These are phyloP conservation scores for Stenodera caucasica DNA, from an alignment of 2,888 invertebrate genomes.

Conservation along the genomic window DNA sequence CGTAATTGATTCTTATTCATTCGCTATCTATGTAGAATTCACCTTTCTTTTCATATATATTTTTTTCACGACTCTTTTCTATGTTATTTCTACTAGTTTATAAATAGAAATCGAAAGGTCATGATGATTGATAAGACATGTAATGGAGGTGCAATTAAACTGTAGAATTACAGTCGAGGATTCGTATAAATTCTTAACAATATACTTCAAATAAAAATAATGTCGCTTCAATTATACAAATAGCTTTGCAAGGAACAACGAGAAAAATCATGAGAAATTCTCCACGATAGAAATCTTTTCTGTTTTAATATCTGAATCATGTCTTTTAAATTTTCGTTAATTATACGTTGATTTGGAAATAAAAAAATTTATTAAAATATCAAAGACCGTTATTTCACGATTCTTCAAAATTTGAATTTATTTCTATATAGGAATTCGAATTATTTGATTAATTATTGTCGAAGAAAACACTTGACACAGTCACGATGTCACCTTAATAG, in stretches of 20 bases:
- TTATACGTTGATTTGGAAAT: not conserved
- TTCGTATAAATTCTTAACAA: too few species aligned
- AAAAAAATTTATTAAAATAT: not conserved
- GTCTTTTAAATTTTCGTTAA: slow-evolving; percentile 4
- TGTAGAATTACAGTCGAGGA: too few species aligned
- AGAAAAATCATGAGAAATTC: too few species aligned
- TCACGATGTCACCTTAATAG: too few species aligned
- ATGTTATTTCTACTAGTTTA: not conserved
- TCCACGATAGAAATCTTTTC: not conserved
- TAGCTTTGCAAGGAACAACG: not conserved
- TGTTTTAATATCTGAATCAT: not conserved
- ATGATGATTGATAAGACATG: slow-evolving; percentile 18
- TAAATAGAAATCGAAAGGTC: slow-evolving; percentile 25
- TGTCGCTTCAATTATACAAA: slow-evolving; percentile 5
- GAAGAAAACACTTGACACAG: too few species aligned
- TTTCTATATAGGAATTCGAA: too few species aligned
- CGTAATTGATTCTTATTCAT: slow-evolving; percentile 27
- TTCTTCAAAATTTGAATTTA: not conserved
- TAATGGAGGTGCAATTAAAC: not conserved
- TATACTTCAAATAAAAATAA: not conserved
- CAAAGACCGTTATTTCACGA: not conserved
- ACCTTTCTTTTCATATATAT: slow-evolving; percentile 9
- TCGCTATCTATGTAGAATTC: slow-evolving; percentile 3
- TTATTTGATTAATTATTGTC: too few species aligned
- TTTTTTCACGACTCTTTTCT: not conserved